These are phyloP conservation scores for Tachyglossus aculeatus DNA, from an alignment of 2,797 vertebrate genomes.

Conservation along the genomic window DNA sequence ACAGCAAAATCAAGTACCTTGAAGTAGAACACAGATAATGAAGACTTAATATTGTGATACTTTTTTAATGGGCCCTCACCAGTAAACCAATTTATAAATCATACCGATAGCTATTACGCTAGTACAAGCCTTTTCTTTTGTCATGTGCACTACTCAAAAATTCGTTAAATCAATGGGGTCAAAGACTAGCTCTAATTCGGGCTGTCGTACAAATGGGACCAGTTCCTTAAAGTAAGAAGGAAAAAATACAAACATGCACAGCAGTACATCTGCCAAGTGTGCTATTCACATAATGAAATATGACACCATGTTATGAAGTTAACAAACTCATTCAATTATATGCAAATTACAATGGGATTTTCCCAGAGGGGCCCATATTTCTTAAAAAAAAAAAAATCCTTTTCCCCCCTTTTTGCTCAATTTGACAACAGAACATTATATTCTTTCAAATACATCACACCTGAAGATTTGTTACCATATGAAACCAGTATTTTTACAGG, in stretches of 20 bases:
- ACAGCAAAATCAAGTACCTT: constrained; percentile 15
- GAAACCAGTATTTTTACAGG: constrained; percentile 10
- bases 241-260: background rate
- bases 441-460: constrained; percentile 7
- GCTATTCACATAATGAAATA: constrained; percentile 11
- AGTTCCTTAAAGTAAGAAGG: background rate
- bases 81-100: constrained; percentile 16
- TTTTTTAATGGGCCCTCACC: constrained; percentile 20
- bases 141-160: background rate
- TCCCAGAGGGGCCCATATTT: too few species aligned
- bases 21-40: constrained; percentile 27
- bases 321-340: too few species aligned
- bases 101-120: background rate
- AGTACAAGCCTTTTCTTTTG: constrained; percentile 1
- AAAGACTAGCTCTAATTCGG: background rate
- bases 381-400: too few species aligned
- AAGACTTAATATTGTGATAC: constrained; percentile 16
- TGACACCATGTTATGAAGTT: background rate
- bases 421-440: constrained; percentile 17
- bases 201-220: background rate
- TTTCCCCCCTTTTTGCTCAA: background rate
- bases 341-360: too few species aligned
- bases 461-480: constrained; percentile 14
- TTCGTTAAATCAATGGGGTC: background rate
- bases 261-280: constrained; percentile 2